phyloP scores from a whole-genome alignment of 2,888 invertebrate genomes.

The Ischnura elegans region DNA sequence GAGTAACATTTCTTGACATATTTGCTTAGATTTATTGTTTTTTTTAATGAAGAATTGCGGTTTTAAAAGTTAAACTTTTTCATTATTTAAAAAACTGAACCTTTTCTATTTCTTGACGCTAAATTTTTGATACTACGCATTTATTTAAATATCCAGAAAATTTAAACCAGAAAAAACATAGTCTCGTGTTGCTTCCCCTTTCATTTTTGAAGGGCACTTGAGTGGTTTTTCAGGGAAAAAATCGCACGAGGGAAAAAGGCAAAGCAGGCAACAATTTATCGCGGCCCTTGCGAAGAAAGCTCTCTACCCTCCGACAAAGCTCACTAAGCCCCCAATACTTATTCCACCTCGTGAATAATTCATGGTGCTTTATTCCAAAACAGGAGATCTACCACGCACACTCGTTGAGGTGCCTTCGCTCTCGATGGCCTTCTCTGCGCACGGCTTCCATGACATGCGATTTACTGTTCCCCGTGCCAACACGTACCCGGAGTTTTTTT shows the following conservation, averaged over 20 bases:
- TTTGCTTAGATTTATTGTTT: too few species aligned
- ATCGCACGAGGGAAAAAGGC: background rate
- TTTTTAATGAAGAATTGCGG: too few species aligned
- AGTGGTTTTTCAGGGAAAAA: background rate
- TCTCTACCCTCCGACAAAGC: constrained; percentile 16
- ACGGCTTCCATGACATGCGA: background rate
- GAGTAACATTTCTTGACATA: too few species aligned
- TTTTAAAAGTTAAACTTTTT: too few species aligned
- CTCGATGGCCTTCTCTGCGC: background rate
- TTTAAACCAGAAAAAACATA: background rate
- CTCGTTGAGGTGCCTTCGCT: background rate
- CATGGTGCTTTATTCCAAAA: background rate
- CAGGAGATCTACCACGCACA: background rate
- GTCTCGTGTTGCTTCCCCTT: background rate
- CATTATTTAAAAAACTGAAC: too few species aligned
- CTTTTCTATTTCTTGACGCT: too few species aligned
- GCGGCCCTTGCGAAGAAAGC: background rate
- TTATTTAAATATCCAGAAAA: too few species aligned
- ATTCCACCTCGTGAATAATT: constrained; percentile 18
- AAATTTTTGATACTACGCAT: too few species aligned
- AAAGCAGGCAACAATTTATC: background rate
- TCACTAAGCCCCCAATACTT: background rate
- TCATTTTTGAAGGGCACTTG: background rate
- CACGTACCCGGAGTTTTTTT: background rate
- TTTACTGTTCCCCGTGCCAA: background rate